These are phyloP conservation scores for Loxodonta africana DNA, from an alignment of 2,113 vertebrate genomes.

Conservation along the genomic window DNA sequence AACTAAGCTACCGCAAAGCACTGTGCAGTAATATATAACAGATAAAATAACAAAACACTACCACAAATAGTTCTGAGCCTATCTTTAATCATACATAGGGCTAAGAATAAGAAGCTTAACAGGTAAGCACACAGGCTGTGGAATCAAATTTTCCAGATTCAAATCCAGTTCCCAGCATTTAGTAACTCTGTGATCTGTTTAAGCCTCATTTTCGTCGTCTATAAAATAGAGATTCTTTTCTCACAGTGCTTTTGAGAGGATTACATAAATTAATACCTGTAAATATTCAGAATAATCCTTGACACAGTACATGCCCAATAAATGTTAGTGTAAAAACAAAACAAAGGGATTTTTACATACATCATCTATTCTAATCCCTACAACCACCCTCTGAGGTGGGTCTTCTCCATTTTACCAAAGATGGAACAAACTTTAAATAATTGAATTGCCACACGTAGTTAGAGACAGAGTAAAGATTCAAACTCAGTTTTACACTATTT, in stretches of 20 bases:
- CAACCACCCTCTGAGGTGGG: neutral
- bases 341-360: neutral
- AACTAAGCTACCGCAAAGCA: conserved; percentile 24
- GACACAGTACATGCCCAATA: neutral
- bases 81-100: neutral
- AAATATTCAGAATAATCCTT: no score
- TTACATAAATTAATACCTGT: neutral
- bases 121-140: neutral
- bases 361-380: neutral
- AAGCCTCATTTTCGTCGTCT: neutral
- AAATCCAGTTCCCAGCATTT: neutral
- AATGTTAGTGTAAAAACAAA: neutral
- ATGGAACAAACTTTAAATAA: conserved; percentile 19
- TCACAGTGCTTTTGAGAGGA: neutral
- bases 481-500: neutral
- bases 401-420: neutral
- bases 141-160: conserved; percentile 19
- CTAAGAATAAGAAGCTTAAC: neutral
- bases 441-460: neutral
- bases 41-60: neutral
- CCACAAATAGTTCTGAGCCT: neutral
- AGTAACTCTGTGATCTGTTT: neutral
- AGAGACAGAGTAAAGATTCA: neutral
- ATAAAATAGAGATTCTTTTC: neutral
- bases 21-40: neutral